A percentile compares a stretch with the other conserved stretches of the same genome.
Evolutionary conservation across 2,797 vertebrate species (phyloP).

Genomic region (Chiloscyllium punctatum): DNA sequence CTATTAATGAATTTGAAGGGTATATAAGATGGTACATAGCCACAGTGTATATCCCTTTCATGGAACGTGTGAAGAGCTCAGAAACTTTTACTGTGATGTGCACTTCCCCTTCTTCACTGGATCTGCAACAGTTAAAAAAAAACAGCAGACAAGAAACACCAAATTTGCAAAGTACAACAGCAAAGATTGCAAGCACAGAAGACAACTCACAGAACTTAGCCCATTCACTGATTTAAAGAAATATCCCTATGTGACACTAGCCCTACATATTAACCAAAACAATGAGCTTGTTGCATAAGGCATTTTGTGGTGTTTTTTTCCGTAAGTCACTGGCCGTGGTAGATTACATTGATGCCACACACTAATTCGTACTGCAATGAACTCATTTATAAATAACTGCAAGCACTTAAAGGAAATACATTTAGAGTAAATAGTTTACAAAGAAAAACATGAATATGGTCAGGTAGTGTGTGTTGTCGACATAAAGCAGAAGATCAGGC

Average conservation of each 20-base stretch:
- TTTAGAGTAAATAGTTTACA: neutral
- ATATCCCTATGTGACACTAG: neutral
- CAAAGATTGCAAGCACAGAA: neutral
- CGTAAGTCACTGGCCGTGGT: neutral
- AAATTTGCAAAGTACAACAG: neutral
- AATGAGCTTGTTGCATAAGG: neutral
- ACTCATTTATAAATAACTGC: neutral
- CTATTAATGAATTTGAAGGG: neutral
- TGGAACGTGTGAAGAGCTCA: neutral
- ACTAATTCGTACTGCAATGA: neutral
- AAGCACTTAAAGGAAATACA: neutral
- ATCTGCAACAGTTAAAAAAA: neutral
- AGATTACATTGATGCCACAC: neutral
- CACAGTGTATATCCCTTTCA: neutral
- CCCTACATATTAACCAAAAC: neutral
- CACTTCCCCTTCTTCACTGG: neutral
- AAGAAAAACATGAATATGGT: neutral
- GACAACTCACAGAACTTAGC: neutral
- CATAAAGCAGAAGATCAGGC: neutral
- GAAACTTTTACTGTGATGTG: neutral
- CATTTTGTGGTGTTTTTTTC: neutral
- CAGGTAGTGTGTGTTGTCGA: neutral
- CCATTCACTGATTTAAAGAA: neutral
- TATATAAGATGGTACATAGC: too few relatives aligned
- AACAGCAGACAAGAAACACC: neutral